Conservation (phyloP, 2,113 vertebrate species). For the Platichthys flesus region DNA sequence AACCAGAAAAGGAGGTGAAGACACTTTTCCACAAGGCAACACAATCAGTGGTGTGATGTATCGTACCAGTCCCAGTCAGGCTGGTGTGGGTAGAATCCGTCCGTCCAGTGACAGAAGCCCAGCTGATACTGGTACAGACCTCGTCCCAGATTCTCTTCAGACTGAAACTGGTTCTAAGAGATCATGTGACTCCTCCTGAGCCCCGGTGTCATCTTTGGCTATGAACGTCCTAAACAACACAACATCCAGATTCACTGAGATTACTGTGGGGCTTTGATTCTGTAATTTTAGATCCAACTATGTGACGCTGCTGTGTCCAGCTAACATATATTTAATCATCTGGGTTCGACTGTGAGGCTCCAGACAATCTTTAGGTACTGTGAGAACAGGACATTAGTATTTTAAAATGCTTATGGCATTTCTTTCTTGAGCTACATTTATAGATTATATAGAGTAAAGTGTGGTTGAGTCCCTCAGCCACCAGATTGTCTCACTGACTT, state of each 20-base stretch:
- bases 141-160: not conserved
- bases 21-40: conserved; percentile 43
- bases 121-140: not conserved
- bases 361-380: too few species aligned
- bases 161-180: too few species aligned
- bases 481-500: too few species aligned
- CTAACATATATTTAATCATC: too few species aligned
- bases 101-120: not conserved
- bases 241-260: conserved; percentile 25
- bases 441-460: too few species aligned
- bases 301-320: too few species aligned
- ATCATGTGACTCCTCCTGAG: not conserved
- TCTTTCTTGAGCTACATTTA: too few species aligned
- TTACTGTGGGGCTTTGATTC: not conserved
- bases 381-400: too few species aligned
- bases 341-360: too few species aligned
- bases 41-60: conserved; percentile 32
- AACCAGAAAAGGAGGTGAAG: conserved; percentile 36
- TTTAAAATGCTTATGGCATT: too few species aligned
- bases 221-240: too few species aligned
- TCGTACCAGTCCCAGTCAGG: conserved; percentile 9
- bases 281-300: not conserved
- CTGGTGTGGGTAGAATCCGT: conserved; percentile 38
- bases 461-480: too few species aligned
- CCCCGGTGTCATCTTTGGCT: not conserved